A percentile compares a stretch with the other conserved stretches of the same genome.
Conservation (phyloP, 2,797 vertebrate species). For the Sebastes miniatus region DNA sequence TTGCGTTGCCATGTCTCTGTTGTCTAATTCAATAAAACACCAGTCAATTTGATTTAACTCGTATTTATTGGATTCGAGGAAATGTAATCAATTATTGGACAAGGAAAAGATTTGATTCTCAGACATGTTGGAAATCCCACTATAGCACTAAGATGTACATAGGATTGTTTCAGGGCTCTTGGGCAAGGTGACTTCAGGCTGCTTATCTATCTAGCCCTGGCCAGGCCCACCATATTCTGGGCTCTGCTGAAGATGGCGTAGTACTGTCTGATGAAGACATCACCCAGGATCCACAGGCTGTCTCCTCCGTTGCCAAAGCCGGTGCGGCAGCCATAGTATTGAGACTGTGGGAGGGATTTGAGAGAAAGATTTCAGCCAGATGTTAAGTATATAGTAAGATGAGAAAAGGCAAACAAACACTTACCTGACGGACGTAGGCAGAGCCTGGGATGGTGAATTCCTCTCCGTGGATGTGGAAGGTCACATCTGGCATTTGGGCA, state of each 20-base stretch:
- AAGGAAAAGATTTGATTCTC: neutral
- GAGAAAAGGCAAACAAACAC: neutral
- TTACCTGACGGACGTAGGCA: slow-evolving; percentile 50
- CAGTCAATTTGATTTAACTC: neutral
- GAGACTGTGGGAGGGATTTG: slow-evolving; percentile 11
- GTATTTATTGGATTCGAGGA: slow-evolving; percentile 31
- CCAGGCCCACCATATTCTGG: slow-evolving; percentile 75
- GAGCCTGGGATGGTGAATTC: slow-evolving; percentile 53
- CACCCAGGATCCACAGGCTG: slow-evolving; percentile 81
- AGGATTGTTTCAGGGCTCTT: neutral
- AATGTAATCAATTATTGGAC: neutral
- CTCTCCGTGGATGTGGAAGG: slow-evolving; percentile 51
- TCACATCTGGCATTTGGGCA: slow-evolving; percentile 44
- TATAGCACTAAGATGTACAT: neutral
- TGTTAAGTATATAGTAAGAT: neutral
- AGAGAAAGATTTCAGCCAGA: neutral
- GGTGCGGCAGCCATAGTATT: slow-evolving; percentile 35
- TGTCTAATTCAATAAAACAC: neutral
- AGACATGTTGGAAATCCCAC: neutral
- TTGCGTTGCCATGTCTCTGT: neutral
- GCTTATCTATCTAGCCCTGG: slow-evolving; percentile 40
- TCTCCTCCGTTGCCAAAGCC: slow-evolving; percentile 19
- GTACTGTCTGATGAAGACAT: slow-evolving; percentile 82
- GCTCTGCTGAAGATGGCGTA: slow-evolving; percentile 76
- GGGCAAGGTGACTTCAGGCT: neutral